Evolutionary conservation across 2,888 invertebrate species (phyloP).

Genomic region (Drepanosiphum platanoidis): DNA sequence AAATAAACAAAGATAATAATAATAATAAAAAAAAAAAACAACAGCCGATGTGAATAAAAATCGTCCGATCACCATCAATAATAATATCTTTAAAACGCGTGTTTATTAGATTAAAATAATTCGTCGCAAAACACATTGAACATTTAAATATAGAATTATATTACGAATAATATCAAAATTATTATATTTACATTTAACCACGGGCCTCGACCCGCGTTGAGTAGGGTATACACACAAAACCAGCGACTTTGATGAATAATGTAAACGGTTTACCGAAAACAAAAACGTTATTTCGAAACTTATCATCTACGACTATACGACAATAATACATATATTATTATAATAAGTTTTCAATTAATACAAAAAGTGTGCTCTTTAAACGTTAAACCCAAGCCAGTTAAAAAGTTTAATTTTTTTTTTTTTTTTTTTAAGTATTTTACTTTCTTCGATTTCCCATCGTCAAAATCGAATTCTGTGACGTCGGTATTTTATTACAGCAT

Average conservation of each 20-base stretch:
- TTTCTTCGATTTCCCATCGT: neutral
- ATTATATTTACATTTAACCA: neutral
- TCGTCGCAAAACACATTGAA: constrained; percentile 5
- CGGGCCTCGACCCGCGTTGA: neutral
- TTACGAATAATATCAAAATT: neutral
- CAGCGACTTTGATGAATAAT: neutral
- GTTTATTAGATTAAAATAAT: constrained; percentile 25
- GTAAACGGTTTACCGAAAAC: neutral
- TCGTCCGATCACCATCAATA: neutral
- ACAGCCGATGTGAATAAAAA: neutral
- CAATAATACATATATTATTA: neutral
- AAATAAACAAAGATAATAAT: too few relatives aligned
- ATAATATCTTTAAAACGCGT: neutral
- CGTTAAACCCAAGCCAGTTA: neutral
- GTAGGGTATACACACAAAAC: neutral
- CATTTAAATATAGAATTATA: neutral
- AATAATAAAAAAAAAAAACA: too few relatives aligned
- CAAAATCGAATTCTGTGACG: neutral
- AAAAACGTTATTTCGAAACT: neutral
- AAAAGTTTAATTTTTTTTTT: neutral
- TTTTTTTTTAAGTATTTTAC: neutral
- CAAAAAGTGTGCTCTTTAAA: neutral
- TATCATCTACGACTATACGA: neutral
- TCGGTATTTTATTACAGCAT: too few relatives aligned
- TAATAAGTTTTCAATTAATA: neutral